phyloP scores from a whole-genome alignment of 2,888 invertebrate genomes.

The Machimus rusticus region DNA sequence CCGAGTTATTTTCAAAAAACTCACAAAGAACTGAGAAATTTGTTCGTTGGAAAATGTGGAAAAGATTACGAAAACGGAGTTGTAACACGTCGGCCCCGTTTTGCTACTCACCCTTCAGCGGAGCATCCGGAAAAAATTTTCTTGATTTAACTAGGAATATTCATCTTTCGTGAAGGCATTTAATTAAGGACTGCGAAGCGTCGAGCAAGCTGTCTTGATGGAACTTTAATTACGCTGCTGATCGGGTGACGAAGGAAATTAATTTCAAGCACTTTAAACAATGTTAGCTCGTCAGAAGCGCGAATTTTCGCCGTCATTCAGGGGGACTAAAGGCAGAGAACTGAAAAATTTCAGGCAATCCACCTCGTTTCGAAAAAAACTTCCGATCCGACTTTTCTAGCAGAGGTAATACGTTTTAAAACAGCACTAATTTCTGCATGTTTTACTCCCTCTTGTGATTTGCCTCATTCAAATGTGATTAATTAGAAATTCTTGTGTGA shows the following conservation, averaged over 20 bases:
- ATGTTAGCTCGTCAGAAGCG: constrained; percentile 28
- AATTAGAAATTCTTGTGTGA: constrained; percentile 30
- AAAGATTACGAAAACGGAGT: constrained; percentile 28
- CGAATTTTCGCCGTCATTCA: neutral
- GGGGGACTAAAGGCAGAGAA: neutral
- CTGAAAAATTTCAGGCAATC: constrained; percentile 23
- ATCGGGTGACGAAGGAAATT: constrained; percentile 48
- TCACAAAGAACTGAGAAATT: neutral
- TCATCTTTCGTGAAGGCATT: constrained; percentile 43
- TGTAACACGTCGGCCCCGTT: neutral
- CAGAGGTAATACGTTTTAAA: neutral
- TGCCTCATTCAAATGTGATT: constrained; percentile 17
- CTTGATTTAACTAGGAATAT: constrained; percentile 27
- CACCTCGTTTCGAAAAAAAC: neutral
- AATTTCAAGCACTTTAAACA: constrained; percentile 46
- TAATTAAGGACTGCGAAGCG: constrained; percentile 43
- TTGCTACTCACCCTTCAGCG: neutral
- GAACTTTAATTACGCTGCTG: constrained; percentile 47
- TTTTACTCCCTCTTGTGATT: neutral
- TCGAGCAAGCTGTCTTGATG: constrained; percentile 44
- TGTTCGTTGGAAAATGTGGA: neutral
- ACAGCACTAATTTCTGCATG: neutral
- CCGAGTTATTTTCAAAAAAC: neutral
- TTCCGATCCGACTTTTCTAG: neutral
- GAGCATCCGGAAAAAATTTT: neutral